A percentile compares a stretch with the other conserved stretches of the same genome.
These are phyloP conservation scores for Dryadula phaetusa DNA, from an alignment of 2,888 invertebrate species.

Conservation along the genomic window DNA sequence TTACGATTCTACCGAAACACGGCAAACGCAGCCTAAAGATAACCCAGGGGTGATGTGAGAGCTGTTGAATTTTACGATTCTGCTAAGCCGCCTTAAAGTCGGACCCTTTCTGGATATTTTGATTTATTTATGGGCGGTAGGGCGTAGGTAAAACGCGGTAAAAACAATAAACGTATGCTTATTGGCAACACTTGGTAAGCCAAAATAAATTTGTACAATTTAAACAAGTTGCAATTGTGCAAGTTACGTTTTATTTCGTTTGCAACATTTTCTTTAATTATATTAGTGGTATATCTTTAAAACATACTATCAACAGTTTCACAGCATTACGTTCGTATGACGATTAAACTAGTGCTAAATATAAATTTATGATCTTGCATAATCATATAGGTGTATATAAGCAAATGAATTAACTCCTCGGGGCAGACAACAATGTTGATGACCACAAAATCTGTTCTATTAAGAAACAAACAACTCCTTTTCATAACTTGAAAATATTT, in stretches of 20 bases:
- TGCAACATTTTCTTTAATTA: too few species aligned
- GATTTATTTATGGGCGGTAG: slow-evolving; percentile 83
- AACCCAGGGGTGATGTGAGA: slow-evolving; percentile 77
- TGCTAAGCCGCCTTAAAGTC: slow-evolving; percentile 83
- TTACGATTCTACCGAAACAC: slow-evolving; percentile 81
- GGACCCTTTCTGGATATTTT: slow-evolving; percentile 84
- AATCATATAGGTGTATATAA: too few species aligned
- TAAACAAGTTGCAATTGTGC: not conserved
- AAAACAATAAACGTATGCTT: slow-evolving; percentile 79
- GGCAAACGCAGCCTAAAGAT: slow-evolving; percentile 75
- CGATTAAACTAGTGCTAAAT: not conserved
- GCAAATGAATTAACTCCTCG: too few species aligned
- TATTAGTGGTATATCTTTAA: too few species aligned
- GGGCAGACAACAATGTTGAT: too few species aligned
- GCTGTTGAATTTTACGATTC: slow-evolving; percentile 84
- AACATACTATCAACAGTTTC: too few species aligned
- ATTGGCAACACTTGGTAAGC: slow-evolving; percentile 49
- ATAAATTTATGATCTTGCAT: not conserved
- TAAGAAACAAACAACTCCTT: too few species aligned
- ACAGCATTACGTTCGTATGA: not conserved
- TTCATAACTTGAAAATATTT: too few species aligned
- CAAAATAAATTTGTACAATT: not conserved
- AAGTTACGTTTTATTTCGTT: not conserved
- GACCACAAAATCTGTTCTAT: too few species aligned
- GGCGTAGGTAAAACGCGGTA: slow-evolving; percentile 77